Evolutionary conservation across 2,797 vertebrate genomes (phyloP).

Genomic region (Tarsius wallacei): DNA sequence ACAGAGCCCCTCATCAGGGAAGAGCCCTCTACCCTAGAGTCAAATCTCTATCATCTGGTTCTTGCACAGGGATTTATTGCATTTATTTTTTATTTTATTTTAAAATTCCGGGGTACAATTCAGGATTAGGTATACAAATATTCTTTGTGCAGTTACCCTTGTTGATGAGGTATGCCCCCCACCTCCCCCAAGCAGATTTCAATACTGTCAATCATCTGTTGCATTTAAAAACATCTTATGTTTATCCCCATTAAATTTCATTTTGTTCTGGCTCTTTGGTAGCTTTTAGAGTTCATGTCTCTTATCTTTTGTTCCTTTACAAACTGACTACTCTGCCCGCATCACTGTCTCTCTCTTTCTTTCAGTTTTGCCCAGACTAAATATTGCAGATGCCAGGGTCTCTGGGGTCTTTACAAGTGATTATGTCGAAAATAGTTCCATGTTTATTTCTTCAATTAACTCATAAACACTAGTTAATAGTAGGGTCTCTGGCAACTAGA

Average conservation of each 20-base stretch:
- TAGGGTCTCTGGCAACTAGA: background rate
- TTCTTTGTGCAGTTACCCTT: too few relatives aligned
- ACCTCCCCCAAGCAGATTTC: too few relatives aligned
- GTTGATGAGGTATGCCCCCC: too few relatives aligned
- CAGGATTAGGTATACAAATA: too few relatives aligned
- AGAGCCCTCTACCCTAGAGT: background rate
- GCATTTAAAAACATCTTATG: slow-evolving; percentile 16
- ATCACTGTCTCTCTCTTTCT: background rate
- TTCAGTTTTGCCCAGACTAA: background rate
- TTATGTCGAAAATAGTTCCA: background rate
- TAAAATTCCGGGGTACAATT: too few relatives aligned
- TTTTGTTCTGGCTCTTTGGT: slow-evolving; percentile 74
- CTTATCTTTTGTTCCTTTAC: slow-evolving; percentile 54
- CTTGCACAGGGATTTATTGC: background rate
- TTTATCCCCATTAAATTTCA: slow-evolving; percentile 76
- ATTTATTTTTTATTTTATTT: too few relatives aligned
- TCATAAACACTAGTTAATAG: background rate
- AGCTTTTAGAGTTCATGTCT: slow-evolving; percentile 28
- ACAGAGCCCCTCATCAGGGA: background rate
- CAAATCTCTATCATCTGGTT: background rate
- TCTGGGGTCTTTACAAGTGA: background rate
- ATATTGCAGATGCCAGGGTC: background rate
- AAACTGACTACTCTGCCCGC: background rate
- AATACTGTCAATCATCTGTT: background rate
- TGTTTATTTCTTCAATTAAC: background rate